Base-by-base conservation (phyloP, 2,888 invertebrate genomes). In the Drosophila neonasuta region DNA sequence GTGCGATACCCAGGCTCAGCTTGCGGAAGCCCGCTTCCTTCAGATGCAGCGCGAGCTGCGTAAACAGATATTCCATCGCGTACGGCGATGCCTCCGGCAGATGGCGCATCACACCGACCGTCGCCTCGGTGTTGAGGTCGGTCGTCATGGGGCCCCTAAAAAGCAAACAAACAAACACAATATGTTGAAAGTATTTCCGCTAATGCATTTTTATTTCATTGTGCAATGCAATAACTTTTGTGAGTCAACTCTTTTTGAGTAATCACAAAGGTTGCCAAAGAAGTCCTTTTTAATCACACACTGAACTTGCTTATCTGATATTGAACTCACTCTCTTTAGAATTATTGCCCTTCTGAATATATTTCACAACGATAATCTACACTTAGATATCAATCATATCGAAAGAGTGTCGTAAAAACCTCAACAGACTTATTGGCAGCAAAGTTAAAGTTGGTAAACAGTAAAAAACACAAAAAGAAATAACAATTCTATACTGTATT, bases 351-450 rank as follows among this genome's bases (percentile, higher is more conserved):
- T 61, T 42, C 41, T 30, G 13, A 17, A 11, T 17, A 34, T 24
- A 45, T 55, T 36, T 34, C 3, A 13, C 17, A 54, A 45, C 2
- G n/a, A 41, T 32, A 24, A 46, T 13, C 24, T 52, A 57, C 48
- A 44, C 36, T 30, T 20, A 32, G 13, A 44, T 44, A 32, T 32
- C 20, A 30, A 10, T 17, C 36, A 56, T 55, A 64, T 36, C 41
- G 36, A n/a, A 10, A 39, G 34, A 36, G 49, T 24, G 41, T 56
- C 50, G 36, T 46, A 48, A 58, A 64, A 60, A 48, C 41, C 55
- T 45, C 36, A 45, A 49, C 72, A 80, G 80, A 80, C 80, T 74
- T 72, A 52, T 71, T 83, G 80, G 83, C 83, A 74, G 77, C 78
- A 30, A 10, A 32, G 20, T 51, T 49, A 29, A 48, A 36, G 56